phyloP scores from a whole-genome alignment of 2,113 vertebrate species.

The Nipponia nippon region DNA sequence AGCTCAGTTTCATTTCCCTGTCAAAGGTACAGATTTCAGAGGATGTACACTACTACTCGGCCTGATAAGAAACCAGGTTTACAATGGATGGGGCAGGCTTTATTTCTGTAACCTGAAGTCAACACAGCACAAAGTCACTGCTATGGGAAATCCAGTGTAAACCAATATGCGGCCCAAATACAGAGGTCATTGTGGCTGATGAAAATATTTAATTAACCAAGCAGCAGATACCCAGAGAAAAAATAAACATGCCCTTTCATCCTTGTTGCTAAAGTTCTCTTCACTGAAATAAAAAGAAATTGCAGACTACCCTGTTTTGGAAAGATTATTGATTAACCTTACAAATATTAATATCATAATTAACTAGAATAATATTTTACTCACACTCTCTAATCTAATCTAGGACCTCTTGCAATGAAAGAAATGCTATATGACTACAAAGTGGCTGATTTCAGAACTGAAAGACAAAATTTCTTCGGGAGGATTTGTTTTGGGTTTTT shows the following conservation, averaged over 20 bases:
- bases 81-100: neutral
- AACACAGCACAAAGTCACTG: neutral
- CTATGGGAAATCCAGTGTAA: constrained; percentile 12
- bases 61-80: neutral
- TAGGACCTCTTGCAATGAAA: neutral
- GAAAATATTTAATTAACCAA: constrained; percentile 56
- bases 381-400: constrained; percentile 18
- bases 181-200: neutral
- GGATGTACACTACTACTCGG: neutral
- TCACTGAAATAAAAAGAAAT: constrained; percentile 35
- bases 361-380: constrained; percentile 45
- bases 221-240: constrained; percentile 12
- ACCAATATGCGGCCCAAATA: neutral
- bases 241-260: constrained; percentile 47
- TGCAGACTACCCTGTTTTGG: neutral
- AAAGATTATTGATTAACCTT: constrained; percentile 21
- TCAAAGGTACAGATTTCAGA: constrained; percentile 2
- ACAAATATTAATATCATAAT: constrained; percentile 22
- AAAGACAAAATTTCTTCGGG: neutral
- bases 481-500: neutral
- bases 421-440: neutral
- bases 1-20: neutral
- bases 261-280: neutral
- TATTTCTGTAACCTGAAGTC: neutral
- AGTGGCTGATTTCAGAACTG: neutral